Percentiles rank a stretch among this genome's conserved stretches.
Evolutionary conservation across 2,888 invertebrate species (phyloP).

Genomic region (Maniola hyperantus): DNA sequence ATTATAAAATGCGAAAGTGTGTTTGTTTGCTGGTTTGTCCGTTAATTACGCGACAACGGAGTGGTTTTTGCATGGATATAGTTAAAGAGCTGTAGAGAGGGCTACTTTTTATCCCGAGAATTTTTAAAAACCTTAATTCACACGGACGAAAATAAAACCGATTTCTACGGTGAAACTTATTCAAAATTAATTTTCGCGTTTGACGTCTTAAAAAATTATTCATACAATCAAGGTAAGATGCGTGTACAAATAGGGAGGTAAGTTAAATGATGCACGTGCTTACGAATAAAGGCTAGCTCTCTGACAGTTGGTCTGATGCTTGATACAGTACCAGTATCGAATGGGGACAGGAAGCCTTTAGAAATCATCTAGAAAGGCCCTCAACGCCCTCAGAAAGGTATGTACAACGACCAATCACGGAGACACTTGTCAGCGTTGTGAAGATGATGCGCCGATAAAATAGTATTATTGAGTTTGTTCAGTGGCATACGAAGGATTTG

Average conservation of each 20-base stretch:
- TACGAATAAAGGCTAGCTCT: constrained; percentile 45
- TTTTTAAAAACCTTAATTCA: no score
- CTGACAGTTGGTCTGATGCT: constrained; percentile 52
- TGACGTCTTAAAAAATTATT: neutral
- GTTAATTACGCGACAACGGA: no score
- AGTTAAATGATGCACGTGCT: neutral
- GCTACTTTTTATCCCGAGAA: no score
- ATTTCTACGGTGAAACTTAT: neutral
- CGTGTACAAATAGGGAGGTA: neutral
- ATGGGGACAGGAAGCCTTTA: constrained; percentile 71
- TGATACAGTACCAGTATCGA: constrained; percentile 58
- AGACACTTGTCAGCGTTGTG: constrained; percentile 76
- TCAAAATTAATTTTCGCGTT: neutral
- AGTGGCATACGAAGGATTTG: constrained; percentile 9
- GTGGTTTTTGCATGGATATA: no score
- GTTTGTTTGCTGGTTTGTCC: no score
- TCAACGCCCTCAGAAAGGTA: constrained; percentile 68
- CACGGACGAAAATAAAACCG: neutral
- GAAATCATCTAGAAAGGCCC: constrained; percentile 68
- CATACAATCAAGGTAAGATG: neutral
- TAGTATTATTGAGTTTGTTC: constrained; percentile 15
- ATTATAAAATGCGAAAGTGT: no score
- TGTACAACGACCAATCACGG: constrained; percentile 73
- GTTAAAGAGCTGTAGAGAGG: no score
- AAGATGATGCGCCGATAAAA: constrained; percentile 23